phyloP scores from a whole-genome alignment of 2,797 vertebrate genomes.

The Gallirallus australis region DNA sequence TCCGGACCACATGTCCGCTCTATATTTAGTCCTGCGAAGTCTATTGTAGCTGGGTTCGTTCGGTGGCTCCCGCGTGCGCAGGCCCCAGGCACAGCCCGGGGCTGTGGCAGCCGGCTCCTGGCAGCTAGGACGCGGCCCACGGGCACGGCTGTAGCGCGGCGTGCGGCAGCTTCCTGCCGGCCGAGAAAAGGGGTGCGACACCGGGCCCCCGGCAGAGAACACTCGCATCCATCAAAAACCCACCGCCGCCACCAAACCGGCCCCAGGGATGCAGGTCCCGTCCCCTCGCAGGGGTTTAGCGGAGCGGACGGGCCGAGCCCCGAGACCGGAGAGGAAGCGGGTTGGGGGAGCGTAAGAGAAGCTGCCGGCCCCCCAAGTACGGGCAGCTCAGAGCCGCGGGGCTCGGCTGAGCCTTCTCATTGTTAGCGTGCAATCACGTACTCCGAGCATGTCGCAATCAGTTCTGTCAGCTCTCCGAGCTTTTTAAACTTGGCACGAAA shows the following conservation, averaged over 20 bases:
- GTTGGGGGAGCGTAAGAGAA: fast-evolving
- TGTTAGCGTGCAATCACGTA: background rate
- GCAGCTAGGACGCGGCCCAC: background rate
- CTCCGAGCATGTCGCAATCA: background rate
- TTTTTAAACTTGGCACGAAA: background rate
- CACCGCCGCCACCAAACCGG: too few relatives aligned
- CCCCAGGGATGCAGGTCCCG: too few relatives aligned
- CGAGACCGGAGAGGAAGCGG: fast-evolving
- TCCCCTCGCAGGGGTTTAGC: too few relatives aligned
- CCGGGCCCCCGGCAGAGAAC: background rate
- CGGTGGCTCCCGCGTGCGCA: background rate
- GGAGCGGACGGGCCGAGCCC: fast-evolving
- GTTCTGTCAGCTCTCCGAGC: background rate
- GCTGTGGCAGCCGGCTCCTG: background rate
- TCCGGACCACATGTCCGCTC: background rate
- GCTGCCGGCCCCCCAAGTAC: fast-evolving
- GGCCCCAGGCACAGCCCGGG: background rate
- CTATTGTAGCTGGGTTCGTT: background rate
- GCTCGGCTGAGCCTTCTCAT: background rate
- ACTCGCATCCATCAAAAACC: too few relatives aligned
- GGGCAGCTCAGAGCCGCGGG: background rate
- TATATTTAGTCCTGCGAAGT: background rate
- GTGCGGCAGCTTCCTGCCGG: too few relatives aligned
- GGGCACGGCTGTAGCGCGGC: fast-evolving
- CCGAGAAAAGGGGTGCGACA: too few relatives aligned